A percentile compares a stretch with the other conserved stretches of the same genome.
These are phyloP conservation scores for Borostomias antarcticus DNA, from an alignment of 2,797 vertebrate species.

Conservation along the genomic window DNA sequence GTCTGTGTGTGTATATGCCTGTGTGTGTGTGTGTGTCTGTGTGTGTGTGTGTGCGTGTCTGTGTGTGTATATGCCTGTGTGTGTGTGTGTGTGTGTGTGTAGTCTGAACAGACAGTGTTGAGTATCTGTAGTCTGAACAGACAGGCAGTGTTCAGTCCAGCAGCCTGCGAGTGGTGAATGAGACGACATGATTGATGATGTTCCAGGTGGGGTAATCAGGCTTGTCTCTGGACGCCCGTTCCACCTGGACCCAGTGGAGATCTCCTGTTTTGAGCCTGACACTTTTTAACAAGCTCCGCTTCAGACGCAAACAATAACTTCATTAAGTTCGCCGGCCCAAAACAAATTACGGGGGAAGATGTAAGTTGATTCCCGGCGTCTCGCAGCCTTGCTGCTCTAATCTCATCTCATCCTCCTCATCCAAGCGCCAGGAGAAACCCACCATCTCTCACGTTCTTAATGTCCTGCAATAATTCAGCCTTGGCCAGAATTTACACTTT, in stretches of 20 bases:
- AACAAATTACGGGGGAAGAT: constrained; percentile 80
- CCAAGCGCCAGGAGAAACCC: constrained; percentile 75
- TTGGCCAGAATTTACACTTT: constrained; percentile 76
- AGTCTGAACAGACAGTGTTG: constrained; percentile 75
- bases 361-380: constrained; percentile 84
- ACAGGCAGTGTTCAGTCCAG: constrained; percentile 73
- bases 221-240: constrained; percentile 79
- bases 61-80: too few species aligned
- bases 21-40: too few species aligned
- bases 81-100: too few species aligned
- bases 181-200: constrained; percentile 83
- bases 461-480: constrained; percentile 80
- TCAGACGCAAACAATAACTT: constrained; percentile 84
- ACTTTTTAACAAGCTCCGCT: constrained; percentile 75
- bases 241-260: constrained; percentile 80
- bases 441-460: constrained; percentile 82
- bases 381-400: constrained; percentile 66
- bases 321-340: constrained; percentile 78
- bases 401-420: constrained; percentile 74
- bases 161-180: constrained; percentile 70
- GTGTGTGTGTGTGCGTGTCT: too few species aligned
- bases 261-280: constrained; percentile 73
- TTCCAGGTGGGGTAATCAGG: constrained; percentile 79
- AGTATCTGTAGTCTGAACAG: too few species aligned
- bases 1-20: too few species aligned